phyloP scores from a whole-genome alignment of 2,797 vertebrate species.

The Columba guinea region DNA sequence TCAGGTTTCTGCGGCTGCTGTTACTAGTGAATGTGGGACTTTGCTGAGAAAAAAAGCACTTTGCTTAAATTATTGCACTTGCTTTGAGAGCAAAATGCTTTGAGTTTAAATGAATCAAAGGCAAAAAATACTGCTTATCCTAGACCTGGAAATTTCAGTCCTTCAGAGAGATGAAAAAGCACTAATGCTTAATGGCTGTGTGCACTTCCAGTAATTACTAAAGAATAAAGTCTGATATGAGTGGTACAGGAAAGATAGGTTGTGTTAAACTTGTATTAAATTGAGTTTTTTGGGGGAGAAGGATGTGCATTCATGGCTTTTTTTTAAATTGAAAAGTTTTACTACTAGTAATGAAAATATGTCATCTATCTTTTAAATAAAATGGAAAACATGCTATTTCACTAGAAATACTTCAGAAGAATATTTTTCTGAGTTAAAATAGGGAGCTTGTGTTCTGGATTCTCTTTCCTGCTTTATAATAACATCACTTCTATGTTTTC shows the following conservation, averaged over 20 bases:
- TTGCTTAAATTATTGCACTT: background rate
- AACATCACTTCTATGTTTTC: background rate
- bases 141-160: background rate
- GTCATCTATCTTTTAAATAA: background rate
- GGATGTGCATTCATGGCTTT: background rate
- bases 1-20: background rate
- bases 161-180: conserved; percentile 40
- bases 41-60: background rate
- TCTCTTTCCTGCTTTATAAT: background rate
- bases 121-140: background rate
- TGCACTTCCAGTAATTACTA: conserved; percentile 65
- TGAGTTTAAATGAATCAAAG: conserved; percentile 40
- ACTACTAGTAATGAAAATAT: background rate
- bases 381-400: background rate
- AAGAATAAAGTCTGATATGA: conserved; percentile 57
- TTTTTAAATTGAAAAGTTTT: conserved; percentile 9
- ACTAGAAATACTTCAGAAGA: background rate
- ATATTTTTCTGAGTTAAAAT: background rate
- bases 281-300: background rate
- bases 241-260: background rate
- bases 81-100: background rate
- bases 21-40: accelerated
- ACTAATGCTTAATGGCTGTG: conserved; percentile 50
- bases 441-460: background rate
- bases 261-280: background rate